Base-by-base conservation (phyloP, 2,797 vertebrate genomes). In the Myotis findleyi region DNA sequence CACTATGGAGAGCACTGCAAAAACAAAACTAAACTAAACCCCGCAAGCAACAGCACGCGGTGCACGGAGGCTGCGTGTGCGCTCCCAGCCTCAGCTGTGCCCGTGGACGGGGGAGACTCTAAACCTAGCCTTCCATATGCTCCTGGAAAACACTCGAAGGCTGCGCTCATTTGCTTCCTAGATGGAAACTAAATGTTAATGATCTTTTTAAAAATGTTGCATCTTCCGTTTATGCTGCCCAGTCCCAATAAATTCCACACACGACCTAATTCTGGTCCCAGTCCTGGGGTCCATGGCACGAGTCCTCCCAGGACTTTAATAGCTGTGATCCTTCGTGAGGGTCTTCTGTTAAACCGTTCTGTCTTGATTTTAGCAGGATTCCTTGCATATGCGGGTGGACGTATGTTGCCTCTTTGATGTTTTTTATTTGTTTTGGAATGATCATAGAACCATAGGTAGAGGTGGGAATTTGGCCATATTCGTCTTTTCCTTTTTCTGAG, bases 161-260 rank as follows among this genome's bases (percentile, higher is more conserved):
- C 71, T 71, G 25, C 87, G 77, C 2, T 84, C 7, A 59, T 81
- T 95, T 16, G 25, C 90, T 83, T 94, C 49, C 47, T 44, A 27
- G 90, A 53, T 77, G 25, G 77, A 92, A 94, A 93, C 18, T 55
- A 73, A 62, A 20, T 69, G 71, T 84, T 38, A 92, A 20, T 75
- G 23, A 41, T 71, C 41, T 79, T 86, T 81, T 49, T 6, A 4
- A 33, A 9, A 80, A 53, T 38, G 47, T 71, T 79, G 6, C 13
- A 94, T 17, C 49, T 84, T 7, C 41, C 95, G 16, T 4, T n/a
- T 57, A 41, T 36, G 47, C 33, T n/a, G 57, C 53, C 17, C 66
- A 69, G 5, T 7, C 47, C 36, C 64, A 41, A 62, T 71, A 76
- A 87, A 55, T 84, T 30, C 69, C 51, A 89, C 25, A 88, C 44